Evolutionary conservation across 2,113 vertebrate genomes (phyloP).

Genomic region (Podarcis cretensis): DNA sequence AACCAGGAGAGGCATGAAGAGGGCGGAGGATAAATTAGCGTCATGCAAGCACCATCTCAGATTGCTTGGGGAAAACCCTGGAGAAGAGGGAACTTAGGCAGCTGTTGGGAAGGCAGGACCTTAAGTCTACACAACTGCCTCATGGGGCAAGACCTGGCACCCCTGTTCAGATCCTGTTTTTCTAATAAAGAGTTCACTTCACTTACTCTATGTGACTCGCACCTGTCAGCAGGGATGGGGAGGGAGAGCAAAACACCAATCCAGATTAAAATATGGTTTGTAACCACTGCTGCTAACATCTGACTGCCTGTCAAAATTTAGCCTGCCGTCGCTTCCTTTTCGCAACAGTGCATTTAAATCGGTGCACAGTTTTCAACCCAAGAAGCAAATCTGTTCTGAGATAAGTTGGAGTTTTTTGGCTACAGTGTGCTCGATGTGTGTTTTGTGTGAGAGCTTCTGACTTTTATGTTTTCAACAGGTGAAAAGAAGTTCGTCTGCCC

Average conservation of each 20-base stretch:
- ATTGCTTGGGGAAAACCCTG: too few relatives aligned
- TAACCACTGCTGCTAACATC: neutral
- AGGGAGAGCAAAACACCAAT: neutral
- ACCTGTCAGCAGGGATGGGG: too few relatives aligned
- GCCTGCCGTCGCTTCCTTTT: neutral
- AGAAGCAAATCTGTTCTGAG: neutral
- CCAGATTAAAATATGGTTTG: neutral
- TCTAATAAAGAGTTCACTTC: too few relatives aligned
- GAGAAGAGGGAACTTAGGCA: too few relatives aligned
- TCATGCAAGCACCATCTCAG: too few relatives aligned
- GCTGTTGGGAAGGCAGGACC: too few relatives aligned
- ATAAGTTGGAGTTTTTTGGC: neutral
- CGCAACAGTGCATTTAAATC: neutral
- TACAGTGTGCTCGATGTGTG: neutral
- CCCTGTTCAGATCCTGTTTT: too few relatives aligned
- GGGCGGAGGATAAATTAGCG: too few relatives aligned
- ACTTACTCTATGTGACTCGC: too few relatives aligned
- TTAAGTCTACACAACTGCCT: too few relatives aligned
- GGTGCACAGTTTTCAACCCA: neutral
- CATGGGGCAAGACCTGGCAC: too few relatives aligned
- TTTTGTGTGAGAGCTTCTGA: neutral
- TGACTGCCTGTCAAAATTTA: neutral
- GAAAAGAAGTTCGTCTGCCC: conserved; percentile 99
- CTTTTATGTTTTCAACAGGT: conserved; percentile 77
- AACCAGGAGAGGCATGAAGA: too few relatives aligned